phyloP scores from a whole-genome alignment of 2,797 vertebrate genomes.

The Typhlichthys subterraneus region DNA sequence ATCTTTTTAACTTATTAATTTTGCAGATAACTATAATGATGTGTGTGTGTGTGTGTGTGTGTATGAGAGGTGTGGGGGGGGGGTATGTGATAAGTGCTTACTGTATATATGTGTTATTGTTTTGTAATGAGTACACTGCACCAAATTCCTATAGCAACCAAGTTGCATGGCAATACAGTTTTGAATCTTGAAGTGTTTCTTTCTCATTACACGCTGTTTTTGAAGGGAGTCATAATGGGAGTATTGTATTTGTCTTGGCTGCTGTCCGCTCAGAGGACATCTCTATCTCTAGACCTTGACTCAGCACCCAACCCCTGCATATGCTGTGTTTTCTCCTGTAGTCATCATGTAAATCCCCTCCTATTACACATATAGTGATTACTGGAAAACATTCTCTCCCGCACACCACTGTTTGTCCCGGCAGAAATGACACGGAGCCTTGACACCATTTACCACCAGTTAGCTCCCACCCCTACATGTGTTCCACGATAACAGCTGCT shows the following conservation, averaged over 20 bases:
- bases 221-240: neutral
- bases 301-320: constrained; percentile 4
- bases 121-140: too few species aligned
- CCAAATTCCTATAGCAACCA: too few species aligned
- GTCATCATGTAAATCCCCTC: constrained; percentile 18
- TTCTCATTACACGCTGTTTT: too few species aligned
- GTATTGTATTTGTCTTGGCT: constrained; percentile 3
- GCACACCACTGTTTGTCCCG: neutral
- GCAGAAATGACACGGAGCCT: neutral
- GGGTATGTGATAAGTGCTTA: too few species aligned
- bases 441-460: neutral
- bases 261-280: neutral
- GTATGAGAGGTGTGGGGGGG: too few species aligned
- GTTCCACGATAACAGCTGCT: neutral
- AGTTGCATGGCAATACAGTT: too few species aligned
- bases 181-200: too few species aligned
- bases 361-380: constrained; percentile 29
- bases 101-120: too few species aligned
- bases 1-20: too few species aligned
- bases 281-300: constrained; percentile 10
- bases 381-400: constrained; percentile 12
- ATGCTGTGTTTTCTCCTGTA: constrained; percentile 16
- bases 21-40: too few species aligned
- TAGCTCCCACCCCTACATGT: neutral
- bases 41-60: too few species aligned